Percentiles rank a stretch among this genome's conserved stretches.
phyloP scores from a whole-genome alignment of 2,888 invertebrate genomes.

The Tipula confusa region DNA sequence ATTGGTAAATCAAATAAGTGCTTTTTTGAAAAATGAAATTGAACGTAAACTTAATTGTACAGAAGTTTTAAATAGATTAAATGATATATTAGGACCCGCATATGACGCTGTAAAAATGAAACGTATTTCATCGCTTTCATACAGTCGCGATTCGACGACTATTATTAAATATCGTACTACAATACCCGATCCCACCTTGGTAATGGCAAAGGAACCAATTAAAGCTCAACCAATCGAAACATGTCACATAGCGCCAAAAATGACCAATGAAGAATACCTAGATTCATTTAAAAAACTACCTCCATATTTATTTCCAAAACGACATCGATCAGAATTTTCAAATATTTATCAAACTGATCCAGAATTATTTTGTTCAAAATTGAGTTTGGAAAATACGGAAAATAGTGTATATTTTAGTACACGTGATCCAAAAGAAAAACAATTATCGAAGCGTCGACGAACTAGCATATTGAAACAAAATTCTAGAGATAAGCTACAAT shows the following conservation, averaged over 20 bases:
- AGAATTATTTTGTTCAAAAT: not conserved
- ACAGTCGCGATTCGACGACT: not conserved
- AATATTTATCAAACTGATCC: not conserved
- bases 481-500: not conserved
- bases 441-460: not conserved
- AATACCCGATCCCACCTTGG: not conserved
- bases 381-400: not conserved
- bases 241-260: not conserved
- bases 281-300: not conserved
- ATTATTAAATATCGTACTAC: not conserved
- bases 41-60: not conserved
- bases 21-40: not conserved
- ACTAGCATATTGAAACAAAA: not conserved
- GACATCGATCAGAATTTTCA: not conserved
- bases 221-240: not conserved
- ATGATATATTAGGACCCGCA: not conserved
- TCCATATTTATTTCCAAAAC: not conserved
- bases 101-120: not conserved
- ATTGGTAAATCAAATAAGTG: not conserved
- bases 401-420: not conserved
- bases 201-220: not conserved
- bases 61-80: not conserved
- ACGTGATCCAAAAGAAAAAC: not conserved
- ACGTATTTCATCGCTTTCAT: constrained; percentile 12
- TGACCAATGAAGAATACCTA: not conserved